Base-by-base conservation (phyloP, 2,797 vertebrate species). In the Graptemys geographica region DNA sequence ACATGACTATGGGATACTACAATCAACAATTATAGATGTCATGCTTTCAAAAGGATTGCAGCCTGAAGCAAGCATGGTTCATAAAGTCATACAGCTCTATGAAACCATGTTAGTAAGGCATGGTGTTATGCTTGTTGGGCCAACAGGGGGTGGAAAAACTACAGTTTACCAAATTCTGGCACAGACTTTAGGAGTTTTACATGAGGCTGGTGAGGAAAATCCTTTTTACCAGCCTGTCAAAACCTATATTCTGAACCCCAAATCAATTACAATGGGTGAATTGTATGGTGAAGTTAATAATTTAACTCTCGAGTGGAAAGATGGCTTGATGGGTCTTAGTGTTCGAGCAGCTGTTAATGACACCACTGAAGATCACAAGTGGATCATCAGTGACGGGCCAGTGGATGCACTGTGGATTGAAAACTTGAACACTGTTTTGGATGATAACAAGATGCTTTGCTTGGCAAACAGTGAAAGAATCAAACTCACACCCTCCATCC, bases 361-460 rank as follows among this genome's bases (percentile, higher is more conserved):
- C 92, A 97, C 97, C 55, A 98, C 95, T 1, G 98, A 98, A 15
- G 96, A 98, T 90, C 99, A 99, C 97, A 99, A 99, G 89, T 99
- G 99, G 99, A 98, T 99, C 83, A 91, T 99, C 91, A 98, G 99
- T 23, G 99, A 99, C 41, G 99, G 99, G 4, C 99, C 99, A 0
- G 99, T 99, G 49, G 99, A 99, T 23, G 99, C 99, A 10, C 97
- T 99, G 85, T 99, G 99, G 99, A 99, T 99, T 55, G 99, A 99
- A 98, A 99, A 99, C 90, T 98, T 99, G 98, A 99, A 99, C 95
- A 99, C 99, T 0, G 99, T 99, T 49, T 93, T 99, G 97, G 99
- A 99, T 79, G 99, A 99, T 96, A 99, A 99, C 96, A 99, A 99
- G 97, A 99, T 99, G 99, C 98, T 99, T 80, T 99, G 99, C 91